These are phyloP conservation scores for Drosophila mimetica DNA, from an alignment of 2,888 invertebrate species.

Conservation along the genomic window DNA sequence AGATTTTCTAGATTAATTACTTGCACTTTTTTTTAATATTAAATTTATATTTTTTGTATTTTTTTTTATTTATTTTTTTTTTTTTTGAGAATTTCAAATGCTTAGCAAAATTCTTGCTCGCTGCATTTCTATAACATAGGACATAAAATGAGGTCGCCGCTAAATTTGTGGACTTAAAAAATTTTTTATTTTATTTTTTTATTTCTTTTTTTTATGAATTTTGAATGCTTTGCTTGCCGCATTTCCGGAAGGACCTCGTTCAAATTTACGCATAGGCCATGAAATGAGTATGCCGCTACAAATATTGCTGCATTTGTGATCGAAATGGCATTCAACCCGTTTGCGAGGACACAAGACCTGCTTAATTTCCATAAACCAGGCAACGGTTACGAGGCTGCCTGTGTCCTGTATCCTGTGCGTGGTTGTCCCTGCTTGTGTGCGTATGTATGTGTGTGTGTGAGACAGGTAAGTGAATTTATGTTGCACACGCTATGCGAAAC, in stretches of 20 bases:
- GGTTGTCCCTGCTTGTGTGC: conserved; percentile 17
- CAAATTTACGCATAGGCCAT: not conserved
- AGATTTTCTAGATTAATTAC: too few species aligned
- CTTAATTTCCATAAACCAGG: conserved; percentile 60
- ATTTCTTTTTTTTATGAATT: too few species aligned
- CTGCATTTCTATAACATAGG: too few species aligned
- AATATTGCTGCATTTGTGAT: conserved; percentile 27
- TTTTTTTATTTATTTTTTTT: too few species aligned
- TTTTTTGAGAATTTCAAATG: too few species aligned
- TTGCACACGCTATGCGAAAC: conserved; percentile 74
- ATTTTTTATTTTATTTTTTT: too few species aligned
- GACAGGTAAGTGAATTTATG: conserved; percentile 76
- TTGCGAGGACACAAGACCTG: conserved; percentile 47
- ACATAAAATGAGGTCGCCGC: too few species aligned
- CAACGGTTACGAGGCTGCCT: conserved; percentile 18
- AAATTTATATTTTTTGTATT: too few species aligned
- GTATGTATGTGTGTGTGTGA: conserved; percentile 41
- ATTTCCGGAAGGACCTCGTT: conserved; percentile 2
- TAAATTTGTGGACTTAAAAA: too few species aligned
- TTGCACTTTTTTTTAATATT: too few species aligned
- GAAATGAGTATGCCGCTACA: not conserved
- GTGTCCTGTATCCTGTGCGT: conserved; percentile 1
- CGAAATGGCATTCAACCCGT: conserved; percentile 16
- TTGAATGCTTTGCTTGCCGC: too few species aligned
- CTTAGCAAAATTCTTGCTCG: too few species aligned